Base-by-base conservation (phyloP, 1,140 invertebrate genomes). In the Cydia pomonella region DNA sequence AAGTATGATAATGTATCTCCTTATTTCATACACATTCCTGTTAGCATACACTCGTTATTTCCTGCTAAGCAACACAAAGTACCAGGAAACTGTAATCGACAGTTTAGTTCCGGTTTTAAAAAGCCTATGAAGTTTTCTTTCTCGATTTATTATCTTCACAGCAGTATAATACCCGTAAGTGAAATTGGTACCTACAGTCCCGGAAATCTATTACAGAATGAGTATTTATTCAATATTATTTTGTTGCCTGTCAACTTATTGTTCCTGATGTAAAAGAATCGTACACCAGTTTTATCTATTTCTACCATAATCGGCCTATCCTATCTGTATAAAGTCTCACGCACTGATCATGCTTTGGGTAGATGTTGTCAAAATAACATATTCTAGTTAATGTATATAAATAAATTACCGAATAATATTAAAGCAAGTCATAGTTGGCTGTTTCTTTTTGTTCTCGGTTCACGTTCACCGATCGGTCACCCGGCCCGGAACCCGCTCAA, bases 401-500 rank as follows among this genome's bases (percentile, higher is more conserved):
- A 59, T 59, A 23, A 59, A 59, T 59, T 23, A 9, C 3, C 6
- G 5, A 69, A 33, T 66, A 27, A 13, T 69, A 38, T 69, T 33
- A 69, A 69, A 33, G 64, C 63, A 29, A 33, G 64, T 64, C 29
- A 69, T 33, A 69, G 64, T 69, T 18, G 29, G 64, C 53, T 23
- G 53, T 59, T 21, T 59, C 53, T 69, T 69, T 64, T 69, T 69
- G 79, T 83, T 82, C 79, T 82, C 77, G 83, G 71, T 44, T 73
- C 74, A 74, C 72, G 76, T 72, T 80, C 59, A 53, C 50, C 75
- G 85, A 80, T 80, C 82, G 87, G 84, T 85, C 84, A 82, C 76
- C 76, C 29, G 77, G 80, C 84, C 89, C 91, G 89, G 89, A 91
- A 91, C 87, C 89, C 87, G 84, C 82, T 88, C 88, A 92, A 92